Conservation (phyloP, 53 echinoderm and acorn worm genomes). For the Stichopus horrens region DNA sequence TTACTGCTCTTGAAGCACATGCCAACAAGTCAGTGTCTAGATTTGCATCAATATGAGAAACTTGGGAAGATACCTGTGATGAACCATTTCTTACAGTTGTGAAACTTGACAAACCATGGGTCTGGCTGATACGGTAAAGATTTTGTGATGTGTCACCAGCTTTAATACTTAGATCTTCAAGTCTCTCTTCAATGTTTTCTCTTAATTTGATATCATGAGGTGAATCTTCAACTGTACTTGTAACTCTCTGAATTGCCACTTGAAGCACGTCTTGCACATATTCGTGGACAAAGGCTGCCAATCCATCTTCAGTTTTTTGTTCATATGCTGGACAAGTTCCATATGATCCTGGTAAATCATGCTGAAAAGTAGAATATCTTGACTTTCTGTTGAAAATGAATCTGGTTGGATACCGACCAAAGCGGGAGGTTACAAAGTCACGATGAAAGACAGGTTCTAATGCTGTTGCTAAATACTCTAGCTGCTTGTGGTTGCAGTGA, state of each 20-base stretch:
- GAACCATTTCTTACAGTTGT: background rate
- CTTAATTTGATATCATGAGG: background rate
- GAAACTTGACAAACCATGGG: background rate
- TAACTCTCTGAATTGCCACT: slow-evolving; percentile 27
- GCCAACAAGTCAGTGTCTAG: background rate
- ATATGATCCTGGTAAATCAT: background rate
- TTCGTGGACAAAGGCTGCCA: slow-evolving; percentile 54
- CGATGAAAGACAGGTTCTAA: slow-evolving; percentile 95
- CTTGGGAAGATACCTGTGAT: background rate
- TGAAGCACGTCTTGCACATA: slow-evolving; percentile 48
- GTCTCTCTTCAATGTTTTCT: background rate
- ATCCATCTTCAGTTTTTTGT: background rate
- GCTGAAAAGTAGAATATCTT: background rate
- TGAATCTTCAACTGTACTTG: background rate
- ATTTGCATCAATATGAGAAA: background rate
- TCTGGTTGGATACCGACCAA: slow-evolving; percentile 61
- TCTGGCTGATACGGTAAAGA: background rate
- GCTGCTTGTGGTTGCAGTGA: slow-evolving; percentile 73
- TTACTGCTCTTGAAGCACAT: background rate
- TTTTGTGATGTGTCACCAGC: background rate
- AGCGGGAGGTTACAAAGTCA: slow-evolving; percentile 72
- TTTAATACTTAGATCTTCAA: background rate
- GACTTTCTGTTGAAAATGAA: slow-evolving; percentile 6
- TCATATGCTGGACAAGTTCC: background rate
- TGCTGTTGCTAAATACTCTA: slow-evolving; percentile 90